phyloP scores from a whole-genome alignment of 2,888 invertebrate species.

The Apamea anceps region DNA sequence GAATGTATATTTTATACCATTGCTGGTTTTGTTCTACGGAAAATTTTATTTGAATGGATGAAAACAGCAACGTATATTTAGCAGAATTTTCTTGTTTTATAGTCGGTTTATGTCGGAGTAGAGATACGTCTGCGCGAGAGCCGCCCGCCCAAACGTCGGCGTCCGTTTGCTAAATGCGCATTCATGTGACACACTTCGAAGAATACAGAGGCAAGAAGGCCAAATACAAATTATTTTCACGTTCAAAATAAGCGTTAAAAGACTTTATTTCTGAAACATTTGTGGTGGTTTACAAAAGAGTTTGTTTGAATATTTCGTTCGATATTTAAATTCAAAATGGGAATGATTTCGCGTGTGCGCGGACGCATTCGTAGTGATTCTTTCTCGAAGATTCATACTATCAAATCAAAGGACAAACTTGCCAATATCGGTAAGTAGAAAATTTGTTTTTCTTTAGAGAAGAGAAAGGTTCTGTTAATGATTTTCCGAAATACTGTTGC shows the following conservation, averaged over 20 bases:
- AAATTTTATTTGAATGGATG: not conserved
- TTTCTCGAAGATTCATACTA: slow-evolving; percentile 91
- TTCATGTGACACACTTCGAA: slow-evolving; percentile 80
- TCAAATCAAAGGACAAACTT: slow-evolving; percentile 92
- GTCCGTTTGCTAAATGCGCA: slow-evolving; percentile 78
- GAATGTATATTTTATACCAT: slow-evolving; percentile 55
- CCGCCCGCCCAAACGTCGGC: slow-evolving; percentile 79
- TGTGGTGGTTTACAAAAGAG: slow-evolving; percentile 50
- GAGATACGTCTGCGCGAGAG: slow-evolving; percentile 70
- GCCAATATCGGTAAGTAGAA: slow-evolving; percentile 91
- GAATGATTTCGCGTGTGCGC: slow-evolving; percentile 93
- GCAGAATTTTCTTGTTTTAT: slow-evolving; percentile 53
- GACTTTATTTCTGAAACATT: slow-evolving; percentile 31
- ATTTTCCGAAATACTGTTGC: not conserved
- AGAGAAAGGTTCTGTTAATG: not conserved
- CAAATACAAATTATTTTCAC: slow-evolving; percentile 54
- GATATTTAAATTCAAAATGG: slow-evolving; percentile 85
- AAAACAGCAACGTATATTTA: slow-evolving; percentile 67
- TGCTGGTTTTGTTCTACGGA: slow-evolving; percentile 51
- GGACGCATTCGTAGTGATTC: slow-evolving; percentile 92
- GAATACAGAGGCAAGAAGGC: slow-evolving; percentile 69
- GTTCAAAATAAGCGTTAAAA: slow-evolving; percentile 37
- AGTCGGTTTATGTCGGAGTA: slow-evolving; percentile 43
- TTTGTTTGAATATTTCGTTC: slow-evolving; percentile 40
- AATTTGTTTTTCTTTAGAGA: not conserved